Percentiles rank a stretch among this genome's conserved stretches.
These are phyloP conservation scores for Chymomyza fuscimana DNA, from an alignment of 2,888 invertebrate species.

Conservation along the genomic window DNA sequence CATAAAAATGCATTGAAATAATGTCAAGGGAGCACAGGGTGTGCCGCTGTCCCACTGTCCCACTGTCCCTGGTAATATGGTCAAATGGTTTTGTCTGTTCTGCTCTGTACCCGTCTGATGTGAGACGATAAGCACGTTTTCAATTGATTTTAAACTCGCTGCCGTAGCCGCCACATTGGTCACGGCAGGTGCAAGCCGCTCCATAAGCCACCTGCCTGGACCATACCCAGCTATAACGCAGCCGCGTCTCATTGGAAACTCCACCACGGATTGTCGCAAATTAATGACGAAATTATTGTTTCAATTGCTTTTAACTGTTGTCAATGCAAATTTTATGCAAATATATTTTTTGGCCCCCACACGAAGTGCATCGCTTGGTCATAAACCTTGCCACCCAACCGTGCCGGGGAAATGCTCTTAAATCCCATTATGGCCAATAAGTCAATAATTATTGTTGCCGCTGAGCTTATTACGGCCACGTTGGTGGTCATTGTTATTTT, in stretches of 20 bases:
- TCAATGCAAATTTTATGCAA: slow-evolving; percentile 75
- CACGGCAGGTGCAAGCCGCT: slow-evolving; percentile 7
- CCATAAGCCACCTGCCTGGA: background rate
- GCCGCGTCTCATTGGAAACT: background rate
- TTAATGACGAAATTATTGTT: slow-evolving; percentile 76
- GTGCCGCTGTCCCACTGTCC: no score
- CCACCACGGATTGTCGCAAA: slow-evolving; percentile 55
- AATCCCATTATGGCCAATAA: slow-evolving; percentile 72
- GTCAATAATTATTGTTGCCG: slow-evolving; percentile 67
- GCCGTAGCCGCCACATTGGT: background rate
- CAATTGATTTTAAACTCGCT: slow-evolving; percentile 53
- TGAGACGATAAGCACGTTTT: slow-evolving; percentile 71
- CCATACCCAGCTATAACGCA: background rate
- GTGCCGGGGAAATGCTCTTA: slow-evolving; percentile 30
- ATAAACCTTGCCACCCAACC: no score
- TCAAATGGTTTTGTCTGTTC: background rate
- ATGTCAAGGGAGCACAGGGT: background rate
- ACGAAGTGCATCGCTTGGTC: background rate
- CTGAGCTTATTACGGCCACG: slow-evolving; percentile 1
- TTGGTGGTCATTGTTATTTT: slow-evolving; percentile 5
- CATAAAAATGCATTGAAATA: slow-evolving; percentile 45
- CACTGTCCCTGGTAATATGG: background rate
- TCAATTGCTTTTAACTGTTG: slow-evolving; percentile 75
- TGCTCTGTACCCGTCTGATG: slow-evolving; percentile 54
- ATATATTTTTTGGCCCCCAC: slow-evolving; percentile 55